Conservation (phyloP, 2,888 invertebrate species). For the Chrysomela aeneicollis region DNA sequence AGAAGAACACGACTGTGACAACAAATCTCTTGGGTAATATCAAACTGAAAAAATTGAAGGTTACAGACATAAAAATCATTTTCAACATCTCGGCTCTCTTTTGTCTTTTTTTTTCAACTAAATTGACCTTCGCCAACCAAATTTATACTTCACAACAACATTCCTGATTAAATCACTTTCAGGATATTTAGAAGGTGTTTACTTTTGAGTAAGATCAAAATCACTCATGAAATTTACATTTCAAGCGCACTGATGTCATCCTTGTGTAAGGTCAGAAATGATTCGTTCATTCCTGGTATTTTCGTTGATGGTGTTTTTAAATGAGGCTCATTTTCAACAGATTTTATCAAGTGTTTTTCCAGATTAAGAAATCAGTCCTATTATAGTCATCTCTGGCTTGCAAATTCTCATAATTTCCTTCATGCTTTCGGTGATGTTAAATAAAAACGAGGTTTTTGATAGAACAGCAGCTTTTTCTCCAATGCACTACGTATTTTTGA, state of each 20-base stretch:
- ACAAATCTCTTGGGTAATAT: no score
- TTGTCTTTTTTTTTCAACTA: constrained; percentile 7
- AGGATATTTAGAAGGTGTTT: constrained; percentile 6
- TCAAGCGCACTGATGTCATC: background rate
- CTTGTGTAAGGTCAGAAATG: background rate
- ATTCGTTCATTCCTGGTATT: background rate
- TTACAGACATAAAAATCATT: background rate
- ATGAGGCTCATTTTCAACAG: no score
- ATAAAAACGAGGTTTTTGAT: no score
- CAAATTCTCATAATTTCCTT: no score
- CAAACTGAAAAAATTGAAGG: background rate
- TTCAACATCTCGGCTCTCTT: background rate
- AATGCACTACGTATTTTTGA: no score
- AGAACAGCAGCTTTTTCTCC: no score
- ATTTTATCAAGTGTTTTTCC: no score
- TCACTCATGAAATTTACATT: background rate
- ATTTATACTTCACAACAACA: constrained; percentile 18
- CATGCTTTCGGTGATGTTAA: no score
- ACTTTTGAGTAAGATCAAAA: no score
- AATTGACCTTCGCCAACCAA: constrained; percentile 12
- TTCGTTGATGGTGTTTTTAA: background rate
- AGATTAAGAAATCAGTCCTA: no score
- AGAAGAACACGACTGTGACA: no score
- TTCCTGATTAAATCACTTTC: constrained; percentile 9
- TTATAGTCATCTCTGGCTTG: no score